A percentile compares a stretch with the other conserved stretches of the same genome.
Conservation (phyloP, 2,113 vertebrate species). For the Leptobrachium ailaonicum region DNA sequence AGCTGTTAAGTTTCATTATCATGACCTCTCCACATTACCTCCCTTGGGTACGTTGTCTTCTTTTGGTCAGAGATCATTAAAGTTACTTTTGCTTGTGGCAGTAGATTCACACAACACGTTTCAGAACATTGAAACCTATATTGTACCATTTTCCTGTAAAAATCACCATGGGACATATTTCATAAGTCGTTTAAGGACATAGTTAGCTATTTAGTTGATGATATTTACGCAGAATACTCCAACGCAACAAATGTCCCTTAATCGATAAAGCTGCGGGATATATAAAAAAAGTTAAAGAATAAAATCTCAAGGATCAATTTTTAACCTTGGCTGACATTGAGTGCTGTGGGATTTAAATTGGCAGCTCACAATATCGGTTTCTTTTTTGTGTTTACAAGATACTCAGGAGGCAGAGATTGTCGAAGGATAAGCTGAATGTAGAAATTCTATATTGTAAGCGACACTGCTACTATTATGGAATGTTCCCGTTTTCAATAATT, state of each 20-base stretch:
- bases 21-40: background rate
- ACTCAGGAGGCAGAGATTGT: background rate
- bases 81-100: background rate
- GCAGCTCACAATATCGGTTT: background rate
- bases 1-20: background rate
- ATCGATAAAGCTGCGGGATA: background rate
- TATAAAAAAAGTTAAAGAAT: background rate
- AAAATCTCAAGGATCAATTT: background rate
- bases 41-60: background rate
- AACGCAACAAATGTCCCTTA: background rate
- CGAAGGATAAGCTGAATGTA: background rate
- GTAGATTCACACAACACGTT: background rate
- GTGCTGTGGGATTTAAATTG: constrained; percentile 2
- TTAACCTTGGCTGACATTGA: background rate
- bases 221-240: background rate
- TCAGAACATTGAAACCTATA: background rate
- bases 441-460: background rate
- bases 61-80: background rate
- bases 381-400: constrained; percentile 1
- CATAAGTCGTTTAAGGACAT: background rate
- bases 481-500: background rate
- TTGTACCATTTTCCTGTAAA: background rate
- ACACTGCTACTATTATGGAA: background rate
- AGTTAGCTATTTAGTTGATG: background rate
- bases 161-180: background rate